phyloP scores from a whole-genome alignment of 2,888 invertebrate genomes.

The Copidosoma aretas region DNA sequence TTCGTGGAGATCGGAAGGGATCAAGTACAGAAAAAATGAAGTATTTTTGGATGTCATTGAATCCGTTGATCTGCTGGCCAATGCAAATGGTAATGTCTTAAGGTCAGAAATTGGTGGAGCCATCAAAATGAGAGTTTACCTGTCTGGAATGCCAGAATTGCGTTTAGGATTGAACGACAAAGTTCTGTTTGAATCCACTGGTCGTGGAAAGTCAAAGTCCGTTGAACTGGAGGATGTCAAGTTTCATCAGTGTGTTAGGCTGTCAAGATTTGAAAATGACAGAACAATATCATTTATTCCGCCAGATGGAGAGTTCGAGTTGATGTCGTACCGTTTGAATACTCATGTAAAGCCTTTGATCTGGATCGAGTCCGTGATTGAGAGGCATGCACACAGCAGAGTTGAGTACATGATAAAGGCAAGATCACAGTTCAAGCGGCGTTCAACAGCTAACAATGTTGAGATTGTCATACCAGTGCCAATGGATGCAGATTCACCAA shows the following conservation, averaged over 20 bases:
- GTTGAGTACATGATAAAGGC: slow-evolving; percentile 99
- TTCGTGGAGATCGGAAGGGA: slow-evolving; percentile 97
- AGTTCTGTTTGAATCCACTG: slow-evolving; percentile 96
- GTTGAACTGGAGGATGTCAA: slow-evolving; percentile 98
- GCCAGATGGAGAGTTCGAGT: slow-evolving; percentile 68
- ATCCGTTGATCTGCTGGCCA: slow-evolving; percentile 93
- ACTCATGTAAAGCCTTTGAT: slow-evolving; percentile 97
- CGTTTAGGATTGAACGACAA: slow-evolving; percentile 97
- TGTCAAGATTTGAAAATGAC: slow-evolving; percentile 97
- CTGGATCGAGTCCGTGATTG: slow-evolving; percentile 99
- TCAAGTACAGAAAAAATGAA: slow-evolving; percentile 98
- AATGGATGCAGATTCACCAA: slow-evolving; percentile 96
- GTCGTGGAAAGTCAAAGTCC: slow-evolving; percentile 95
- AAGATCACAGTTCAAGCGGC: slow-evolving; percentile 95
- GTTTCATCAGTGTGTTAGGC: slow-evolving; percentile 96
- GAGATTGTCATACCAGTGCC: slow-evolving; percentile 97
- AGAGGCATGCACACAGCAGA: slow-evolving; percentile 93
- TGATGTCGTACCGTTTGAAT: slow-evolving; percentile 97
- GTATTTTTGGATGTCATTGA: slow-evolving; percentile 99
- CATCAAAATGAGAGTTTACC: slow-evolving; percentile 97
- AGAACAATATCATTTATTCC: slow-evolving; percentile 94
- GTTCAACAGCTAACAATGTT: slow-evolving; percentile 98
- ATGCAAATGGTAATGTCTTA: slow-evolving; percentile 95
- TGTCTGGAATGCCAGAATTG: slow-evolving; percentile 98
- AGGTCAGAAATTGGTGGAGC: slow-evolving; percentile 98